Evolutionary conservation across 2,797 vertebrate species (phyloP).

Genomic region (Todus mexicanus): DNA sequence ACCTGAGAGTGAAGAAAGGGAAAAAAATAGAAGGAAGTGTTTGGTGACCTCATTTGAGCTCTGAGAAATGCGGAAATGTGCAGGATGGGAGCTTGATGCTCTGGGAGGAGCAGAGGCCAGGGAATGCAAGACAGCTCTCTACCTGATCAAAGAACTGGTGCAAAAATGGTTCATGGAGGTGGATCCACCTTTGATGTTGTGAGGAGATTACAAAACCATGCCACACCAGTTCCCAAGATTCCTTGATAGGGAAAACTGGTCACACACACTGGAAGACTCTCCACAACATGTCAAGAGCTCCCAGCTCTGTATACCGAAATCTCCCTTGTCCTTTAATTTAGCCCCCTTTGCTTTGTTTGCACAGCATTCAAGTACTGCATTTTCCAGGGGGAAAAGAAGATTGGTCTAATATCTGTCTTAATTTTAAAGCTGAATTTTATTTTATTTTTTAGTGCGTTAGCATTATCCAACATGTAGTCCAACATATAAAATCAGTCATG

Average conservation of each 20-base stretch:
- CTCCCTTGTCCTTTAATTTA: not conserved
- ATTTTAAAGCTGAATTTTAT: not conserved
- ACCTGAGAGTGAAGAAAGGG: not conserved
- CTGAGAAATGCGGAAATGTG: not conserved
- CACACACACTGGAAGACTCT: not conserved
- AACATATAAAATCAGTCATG: not conserved
- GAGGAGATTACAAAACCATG: not conserved
- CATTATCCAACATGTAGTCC: not conserved
- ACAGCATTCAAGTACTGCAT: not conserved
- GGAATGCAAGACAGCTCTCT: not conserved
- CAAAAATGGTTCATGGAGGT: not conserved
- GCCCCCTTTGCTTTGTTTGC: not conserved
- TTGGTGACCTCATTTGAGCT: not conserved
- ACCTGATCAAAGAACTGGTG: not conserved
- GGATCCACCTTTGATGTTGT: constrained; percentile 4
- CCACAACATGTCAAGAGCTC: not conserved
- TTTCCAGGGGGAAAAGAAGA: not conserved
- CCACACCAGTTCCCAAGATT: not conserved
- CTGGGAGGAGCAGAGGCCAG: not conserved
- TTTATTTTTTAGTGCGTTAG: not conserved
- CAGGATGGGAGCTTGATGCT: not conserved
- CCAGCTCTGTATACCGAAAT: not conserved
- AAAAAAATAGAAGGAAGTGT: not conserved
- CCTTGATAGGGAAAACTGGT: not conserved
- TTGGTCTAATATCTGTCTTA: not conserved